Conservation (phyloP, 2,113 vertebrate genomes). For the Tragelaphus buxtoni region DNA sequence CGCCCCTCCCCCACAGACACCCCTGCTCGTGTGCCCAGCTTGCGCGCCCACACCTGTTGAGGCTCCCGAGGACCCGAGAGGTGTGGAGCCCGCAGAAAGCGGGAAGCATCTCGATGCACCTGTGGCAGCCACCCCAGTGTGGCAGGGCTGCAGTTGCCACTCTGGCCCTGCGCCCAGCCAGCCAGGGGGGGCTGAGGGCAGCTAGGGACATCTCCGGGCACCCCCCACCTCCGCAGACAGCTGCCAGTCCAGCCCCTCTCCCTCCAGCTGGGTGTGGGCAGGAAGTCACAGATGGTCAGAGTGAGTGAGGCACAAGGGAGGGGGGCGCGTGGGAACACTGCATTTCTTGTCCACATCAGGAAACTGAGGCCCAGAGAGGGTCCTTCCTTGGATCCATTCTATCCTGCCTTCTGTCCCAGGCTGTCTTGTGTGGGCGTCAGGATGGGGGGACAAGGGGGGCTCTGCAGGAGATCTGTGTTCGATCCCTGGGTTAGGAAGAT, state of each 20-base stretch:
- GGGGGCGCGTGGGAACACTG: neutral
- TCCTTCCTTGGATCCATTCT: neutral
- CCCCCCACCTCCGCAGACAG: neutral
- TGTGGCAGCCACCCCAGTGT: neutral
- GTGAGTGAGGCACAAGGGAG: neutral
- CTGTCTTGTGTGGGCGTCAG: neutral
- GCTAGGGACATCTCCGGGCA: conserved; percentile 13
- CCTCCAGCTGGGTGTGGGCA: conserved; percentile 14
- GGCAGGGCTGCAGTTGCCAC: neutral
- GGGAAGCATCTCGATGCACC: neutral
- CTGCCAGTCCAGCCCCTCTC: conserved; percentile 24
- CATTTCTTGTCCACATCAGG: neutral
- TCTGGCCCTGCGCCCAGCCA: conserved; percentile 28
- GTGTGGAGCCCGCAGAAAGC: neutral
- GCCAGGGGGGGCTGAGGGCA: conserved; percentile 9
- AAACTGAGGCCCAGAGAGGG: neutral
- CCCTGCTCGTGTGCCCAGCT: neutral
- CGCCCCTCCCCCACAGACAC: accelerated
- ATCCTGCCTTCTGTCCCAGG: neutral
- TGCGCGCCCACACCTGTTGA: neutral
- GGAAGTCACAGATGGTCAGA: conserved; percentile 22
- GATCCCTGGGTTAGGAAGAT: neutral
- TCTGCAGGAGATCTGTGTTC: neutral
- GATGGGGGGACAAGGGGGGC: too few species aligned
- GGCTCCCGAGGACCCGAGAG: neutral